Evolutionary conservation across 2,888 invertebrate genomes (phyloP).

Genomic region (Bombyx huttoni): DNA sequence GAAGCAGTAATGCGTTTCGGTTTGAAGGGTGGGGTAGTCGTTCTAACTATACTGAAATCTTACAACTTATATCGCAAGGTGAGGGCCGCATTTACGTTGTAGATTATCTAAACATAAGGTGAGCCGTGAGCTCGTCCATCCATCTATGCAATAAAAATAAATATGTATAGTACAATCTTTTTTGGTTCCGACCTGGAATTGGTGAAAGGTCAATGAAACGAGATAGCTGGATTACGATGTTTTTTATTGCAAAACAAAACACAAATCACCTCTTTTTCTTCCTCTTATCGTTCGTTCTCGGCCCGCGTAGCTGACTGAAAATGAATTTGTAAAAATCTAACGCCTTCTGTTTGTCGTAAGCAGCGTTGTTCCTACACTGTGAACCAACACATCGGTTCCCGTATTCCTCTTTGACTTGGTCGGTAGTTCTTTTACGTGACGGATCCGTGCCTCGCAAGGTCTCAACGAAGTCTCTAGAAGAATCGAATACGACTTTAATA

Average conservation of each 20-base stretch:
- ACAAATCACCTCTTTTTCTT: conserved; percentile 25
- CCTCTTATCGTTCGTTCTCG: conserved; percentile 34
- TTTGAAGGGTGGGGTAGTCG: no score
- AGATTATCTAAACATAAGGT: no score
- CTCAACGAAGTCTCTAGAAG: conserved; percentile 57
- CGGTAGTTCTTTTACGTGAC: conserved; percentile 25
- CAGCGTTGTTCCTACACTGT: conserved; percentile 43
- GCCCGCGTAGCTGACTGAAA: conserved; percentile 54
- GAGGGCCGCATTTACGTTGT: no score
- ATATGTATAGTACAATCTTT: background rate
- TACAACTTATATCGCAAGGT: no score
- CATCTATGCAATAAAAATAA: no score
- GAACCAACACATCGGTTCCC: conserved; percentile 40
- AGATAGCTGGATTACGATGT: conserved; percentile 7
- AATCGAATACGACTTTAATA: conserved; percentile 59
- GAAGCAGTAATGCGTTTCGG: no score
- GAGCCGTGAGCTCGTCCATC: no score
- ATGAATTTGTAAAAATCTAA: conserved; percentile 66
- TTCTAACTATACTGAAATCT: no score
- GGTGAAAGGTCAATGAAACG: conserved; percentile 10
- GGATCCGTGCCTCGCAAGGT: conserved; percentile 47
- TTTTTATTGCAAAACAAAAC: conserved; percentile 17
- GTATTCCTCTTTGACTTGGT: conserved; percentile 35
- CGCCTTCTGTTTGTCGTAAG: conserved; percentile 56
- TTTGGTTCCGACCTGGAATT: background rate